Percentiles rank a stretch among this genome's conserved stretches.
These are phyloP conservation scores for Meriones psammophilus DNA, from an alignment of 2,797 vertebrate species.

Conservation along the genomic window DNA sequence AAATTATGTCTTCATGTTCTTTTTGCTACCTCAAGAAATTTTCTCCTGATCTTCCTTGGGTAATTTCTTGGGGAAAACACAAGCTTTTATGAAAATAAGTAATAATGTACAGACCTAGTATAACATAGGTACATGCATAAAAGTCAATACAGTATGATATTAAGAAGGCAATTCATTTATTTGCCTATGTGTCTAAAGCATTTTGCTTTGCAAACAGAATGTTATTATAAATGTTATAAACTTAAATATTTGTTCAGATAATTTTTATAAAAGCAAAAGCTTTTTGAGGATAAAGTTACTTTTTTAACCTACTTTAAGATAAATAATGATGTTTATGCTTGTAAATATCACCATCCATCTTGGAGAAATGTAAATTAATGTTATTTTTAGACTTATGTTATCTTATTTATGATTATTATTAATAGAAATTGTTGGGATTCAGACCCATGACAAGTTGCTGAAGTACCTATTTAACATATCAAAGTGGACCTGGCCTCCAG, in stretches of 20 bases:
- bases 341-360: background rate
- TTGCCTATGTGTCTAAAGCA: background rate
- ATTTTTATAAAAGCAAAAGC: constrained; percentile 3
- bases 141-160: background rate
- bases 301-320: constrained; percentile 9
- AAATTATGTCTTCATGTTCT: background rate
- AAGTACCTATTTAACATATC: too few species aligned
- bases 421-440: background rate
- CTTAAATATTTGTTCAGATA: constrained; percentile 24
- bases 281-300: background rate
- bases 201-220: background rate
- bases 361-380: constrained; percentile 6
- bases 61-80: background rate
- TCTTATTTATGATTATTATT: background rate
- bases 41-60: background rate
- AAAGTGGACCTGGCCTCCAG: too few species aligned
- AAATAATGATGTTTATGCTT: constrained; percentile 28
- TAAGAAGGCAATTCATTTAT: background rate
- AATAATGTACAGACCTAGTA: background rate
- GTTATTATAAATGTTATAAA: background rate
- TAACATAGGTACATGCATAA: background rate
- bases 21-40: background rate
- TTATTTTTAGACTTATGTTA: background rate
- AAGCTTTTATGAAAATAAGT: background rate
- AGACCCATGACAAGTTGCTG: too few species aligned